phyloP scores from a whole-genome alignment of 2,113 vertebrate genomes.

The Trematomus loennbergii region DNA sequence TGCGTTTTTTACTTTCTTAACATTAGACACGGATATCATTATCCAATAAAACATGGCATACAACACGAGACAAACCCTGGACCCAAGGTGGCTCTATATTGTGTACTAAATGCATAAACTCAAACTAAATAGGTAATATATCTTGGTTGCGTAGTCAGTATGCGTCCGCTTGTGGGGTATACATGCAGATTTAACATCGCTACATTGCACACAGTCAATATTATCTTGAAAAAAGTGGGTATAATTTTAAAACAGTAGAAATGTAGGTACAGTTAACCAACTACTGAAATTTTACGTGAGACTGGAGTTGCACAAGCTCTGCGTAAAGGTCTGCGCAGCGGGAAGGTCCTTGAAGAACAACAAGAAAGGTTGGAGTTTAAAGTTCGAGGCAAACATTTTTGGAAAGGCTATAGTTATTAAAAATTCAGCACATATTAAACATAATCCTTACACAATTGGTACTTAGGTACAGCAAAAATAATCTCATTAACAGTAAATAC shows the following conservation, averaged over 20 bases:
- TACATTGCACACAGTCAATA: too few species aligned
- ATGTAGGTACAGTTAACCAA: not conserved
- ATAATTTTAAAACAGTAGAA: not conserved
- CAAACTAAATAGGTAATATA: too few species aligned
- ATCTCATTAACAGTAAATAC: not conserved
- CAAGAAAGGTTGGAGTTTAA: conserved; percentile 34
- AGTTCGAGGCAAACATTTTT: conserved; percentile 26
- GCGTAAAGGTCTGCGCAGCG: conserved; percentile 51
- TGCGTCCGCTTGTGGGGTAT: too few species aligned
- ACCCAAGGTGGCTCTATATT: not conserved
- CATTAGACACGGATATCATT: not conserved
- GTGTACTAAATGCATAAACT: not conserved
- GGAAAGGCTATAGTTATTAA: not conserved
- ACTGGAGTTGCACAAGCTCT: not conserved
- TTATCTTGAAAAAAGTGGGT: too few species aligned
- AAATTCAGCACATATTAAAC: not conserved
- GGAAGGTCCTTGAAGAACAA: conserved; percentile 5
- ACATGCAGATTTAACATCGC: too few species aligned
- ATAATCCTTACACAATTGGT: fast-evolving
- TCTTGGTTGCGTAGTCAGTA: not conserved
- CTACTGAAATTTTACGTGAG: not conserved
- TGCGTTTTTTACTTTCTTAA: not conserved
- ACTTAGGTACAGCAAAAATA: not conserved
- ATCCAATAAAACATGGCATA: not conserved
- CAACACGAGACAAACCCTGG: not conserved